Evolutionary conservation across 1,140 invertebrate species (phyloP).

Genomic region (Ephestia elutella): DNA sequence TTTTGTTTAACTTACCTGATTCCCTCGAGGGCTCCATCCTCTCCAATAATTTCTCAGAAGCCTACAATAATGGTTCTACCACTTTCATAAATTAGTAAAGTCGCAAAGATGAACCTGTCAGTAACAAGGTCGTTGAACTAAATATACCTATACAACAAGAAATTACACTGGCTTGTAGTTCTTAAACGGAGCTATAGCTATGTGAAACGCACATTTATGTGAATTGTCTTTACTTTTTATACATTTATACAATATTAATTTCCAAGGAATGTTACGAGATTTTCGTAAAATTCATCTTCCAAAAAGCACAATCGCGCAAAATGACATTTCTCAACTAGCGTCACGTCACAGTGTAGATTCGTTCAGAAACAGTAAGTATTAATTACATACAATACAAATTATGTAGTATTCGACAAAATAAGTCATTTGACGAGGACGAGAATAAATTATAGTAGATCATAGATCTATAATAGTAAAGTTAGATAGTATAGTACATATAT

Average conservation of each 20-base stretch:
- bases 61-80: conserved; percentile 40
- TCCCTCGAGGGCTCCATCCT: conserved; percentile 71
- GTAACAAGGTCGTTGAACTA: conserved; percentile 74
- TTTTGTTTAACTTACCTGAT: conserved; percentile 45
- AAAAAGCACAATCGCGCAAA: conserved; percentile 21
- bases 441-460: no score
- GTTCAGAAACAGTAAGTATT: conserved; percentile 19
- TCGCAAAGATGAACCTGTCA: conserved; percentile 73
- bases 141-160: conserved; percentile 68
- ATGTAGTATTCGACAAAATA: no score
- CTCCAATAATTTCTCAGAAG: conserved; percentile 33
- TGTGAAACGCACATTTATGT: background rate
- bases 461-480: no score
- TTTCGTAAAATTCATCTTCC: conserved; percentile 22
- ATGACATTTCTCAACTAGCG: conserved; percentile 62
- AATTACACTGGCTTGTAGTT: conserved; percentile 34
- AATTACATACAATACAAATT: no score
- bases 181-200: background rate
- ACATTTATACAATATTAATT: conserved; percentile 11
- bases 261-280: conserved; percentile 18
- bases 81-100: conserved; percentile 65
- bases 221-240: background rate
- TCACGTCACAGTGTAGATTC: conserved; percentile 52
- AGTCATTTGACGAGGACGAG: no score
- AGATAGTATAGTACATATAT: no score